phyloP scores from a whole-genome alignment of 2,888 invertebrate genomes.

The Bembecia ichneumoniformis region DNA sequence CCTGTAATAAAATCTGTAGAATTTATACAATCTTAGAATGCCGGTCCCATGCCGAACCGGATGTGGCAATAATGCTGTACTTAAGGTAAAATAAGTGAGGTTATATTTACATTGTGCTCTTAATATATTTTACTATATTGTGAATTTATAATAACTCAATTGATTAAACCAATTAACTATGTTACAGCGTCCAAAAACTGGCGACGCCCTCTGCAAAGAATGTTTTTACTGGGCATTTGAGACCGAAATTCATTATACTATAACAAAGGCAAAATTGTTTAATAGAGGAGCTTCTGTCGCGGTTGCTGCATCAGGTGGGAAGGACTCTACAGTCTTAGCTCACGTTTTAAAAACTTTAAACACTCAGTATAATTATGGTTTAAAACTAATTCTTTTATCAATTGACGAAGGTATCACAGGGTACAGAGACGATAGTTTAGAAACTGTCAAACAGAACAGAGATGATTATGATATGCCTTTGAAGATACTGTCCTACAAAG shows the following conservation, averaged over 20 bases:
- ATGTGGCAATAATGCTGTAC: conserved; percentile 81
- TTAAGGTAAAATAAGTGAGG: conserved; percentile 75
- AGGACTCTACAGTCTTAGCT: conserved; percentile 98
- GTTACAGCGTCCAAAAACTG: conserved; percentile 88
- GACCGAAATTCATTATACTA: conserved; percentile 94
- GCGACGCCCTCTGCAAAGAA: conserved; percentile 92
- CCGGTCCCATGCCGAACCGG: conserved; percentile 77
- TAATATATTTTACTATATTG: not conserved
- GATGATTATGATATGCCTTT: conserved; percentile 94
- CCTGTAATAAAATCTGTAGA: too few species aligned
- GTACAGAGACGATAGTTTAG: conserved; percentile 95
- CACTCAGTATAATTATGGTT: conserved; percentile 89
- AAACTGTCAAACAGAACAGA: conserved; percentile 95
- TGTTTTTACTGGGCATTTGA: conserved; percentile 97
- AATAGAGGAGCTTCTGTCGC: conserved; percentile 88
- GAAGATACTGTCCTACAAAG: conserved; percentile 96
- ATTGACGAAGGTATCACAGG: conserved; percentile 99
- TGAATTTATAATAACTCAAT: too few species aligned
- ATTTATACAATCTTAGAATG: conserved; percentile 61
- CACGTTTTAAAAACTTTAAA: conserved; percentile 93
- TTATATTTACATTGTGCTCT: not conserved
- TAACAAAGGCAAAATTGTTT: conserved; percentile 85
- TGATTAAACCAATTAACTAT: too few species aligned
- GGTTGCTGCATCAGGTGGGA: conserved; percentile 93
- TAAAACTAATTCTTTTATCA: conserved; percentile 91